These are phyloP conservation scores for Brachionus asplanchnoidis DNA, from an alignment of 1,140 invertebrate species.

Conservation along the genomic window DNA sequence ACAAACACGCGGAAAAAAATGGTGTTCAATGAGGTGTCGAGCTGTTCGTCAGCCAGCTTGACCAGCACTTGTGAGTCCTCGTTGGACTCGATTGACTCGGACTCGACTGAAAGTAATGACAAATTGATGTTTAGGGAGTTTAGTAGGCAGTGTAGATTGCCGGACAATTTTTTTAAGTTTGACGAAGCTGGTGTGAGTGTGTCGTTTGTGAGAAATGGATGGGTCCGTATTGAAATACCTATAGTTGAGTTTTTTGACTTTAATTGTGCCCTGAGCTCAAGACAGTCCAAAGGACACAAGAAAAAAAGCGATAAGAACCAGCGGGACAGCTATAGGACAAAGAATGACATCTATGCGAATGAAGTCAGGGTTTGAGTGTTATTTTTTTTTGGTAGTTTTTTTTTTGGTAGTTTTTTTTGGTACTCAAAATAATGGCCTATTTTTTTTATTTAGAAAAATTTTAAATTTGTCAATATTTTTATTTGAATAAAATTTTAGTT, in stretches of 20 bases:
- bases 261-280: neutral
- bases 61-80: neutral
- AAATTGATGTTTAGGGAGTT: slow-evolving; percentile 24
- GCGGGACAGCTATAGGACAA: neutral
- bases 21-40: neutral
- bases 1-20: neutral
- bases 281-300: neutral
- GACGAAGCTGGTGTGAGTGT: slow-evolving; percentile 26
- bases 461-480: neutral
- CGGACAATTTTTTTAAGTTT: slow-evolving; percentile 32
- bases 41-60: neutral
- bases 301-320: neutral
- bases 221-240: slow-evolving; percentile 18
- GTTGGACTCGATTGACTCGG: neutral
- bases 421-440: neutral
- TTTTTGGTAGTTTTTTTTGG: neutral
- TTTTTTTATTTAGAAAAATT: neutral
- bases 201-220: slow-evolving; percentile 21
- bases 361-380: slow-evolving; percentile 25
- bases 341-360: neutral
- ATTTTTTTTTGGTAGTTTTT: neutral
- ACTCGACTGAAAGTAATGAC: neutral
- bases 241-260: slow-evolving; percentile 33
- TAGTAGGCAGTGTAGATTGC: slow-evolving; percentile 1
- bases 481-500: neutral